Evolutionary conservation across 2,113 vertebrate genomes (phyloP).

Genomic region (Martes martes): DNA sequence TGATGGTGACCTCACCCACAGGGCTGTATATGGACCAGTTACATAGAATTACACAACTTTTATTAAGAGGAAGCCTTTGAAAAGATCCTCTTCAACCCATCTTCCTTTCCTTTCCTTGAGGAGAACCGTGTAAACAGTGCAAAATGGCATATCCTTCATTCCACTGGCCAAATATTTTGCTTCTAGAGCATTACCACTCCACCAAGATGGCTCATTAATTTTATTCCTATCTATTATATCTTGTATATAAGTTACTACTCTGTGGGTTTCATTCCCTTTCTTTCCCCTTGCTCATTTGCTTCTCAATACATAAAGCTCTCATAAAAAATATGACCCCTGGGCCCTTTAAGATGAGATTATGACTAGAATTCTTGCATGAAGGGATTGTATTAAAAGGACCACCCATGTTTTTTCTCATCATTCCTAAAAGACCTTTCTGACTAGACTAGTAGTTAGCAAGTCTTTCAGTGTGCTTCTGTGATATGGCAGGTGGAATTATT

Average conservation of each 20-base stretch:
- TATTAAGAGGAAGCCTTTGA: conserved; percentile 51
- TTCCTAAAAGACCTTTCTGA: conserved; percentile 68
- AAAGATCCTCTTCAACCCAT: background rate
- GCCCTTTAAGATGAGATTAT: background rate
- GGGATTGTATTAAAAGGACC: conserved; percentile 58
- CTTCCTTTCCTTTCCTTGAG: conserved; percentile 14
- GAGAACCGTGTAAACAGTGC: background rate
- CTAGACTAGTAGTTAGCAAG: conserved; percentile 74
- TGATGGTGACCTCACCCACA: conserved; percentile 39
- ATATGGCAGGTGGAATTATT: conserved; percentile 80
- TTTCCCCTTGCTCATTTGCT: background rate
- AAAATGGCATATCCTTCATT: background rate
- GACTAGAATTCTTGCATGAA: conserved; percentile 2
- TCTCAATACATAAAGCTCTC: background rate
- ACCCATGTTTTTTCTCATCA: background rate
- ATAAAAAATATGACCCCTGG: background rate
- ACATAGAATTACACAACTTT: conserved; percentile 18
- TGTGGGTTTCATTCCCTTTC: background rate
- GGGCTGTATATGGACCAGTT: conserved; percentile 38
- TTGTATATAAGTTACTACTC: background rate
- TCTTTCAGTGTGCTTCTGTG: conserved; percentile 77
- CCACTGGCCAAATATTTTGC: background rate
- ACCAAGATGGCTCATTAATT: background rate
- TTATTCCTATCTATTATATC: background rate
- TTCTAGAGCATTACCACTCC: background rate